Evolutionary conservation across 2,113 vertebrate genomes (phyloP), one percentile per base, ranked within the genome.

Genomic region (Seriola quinqueradiata): DNA sequence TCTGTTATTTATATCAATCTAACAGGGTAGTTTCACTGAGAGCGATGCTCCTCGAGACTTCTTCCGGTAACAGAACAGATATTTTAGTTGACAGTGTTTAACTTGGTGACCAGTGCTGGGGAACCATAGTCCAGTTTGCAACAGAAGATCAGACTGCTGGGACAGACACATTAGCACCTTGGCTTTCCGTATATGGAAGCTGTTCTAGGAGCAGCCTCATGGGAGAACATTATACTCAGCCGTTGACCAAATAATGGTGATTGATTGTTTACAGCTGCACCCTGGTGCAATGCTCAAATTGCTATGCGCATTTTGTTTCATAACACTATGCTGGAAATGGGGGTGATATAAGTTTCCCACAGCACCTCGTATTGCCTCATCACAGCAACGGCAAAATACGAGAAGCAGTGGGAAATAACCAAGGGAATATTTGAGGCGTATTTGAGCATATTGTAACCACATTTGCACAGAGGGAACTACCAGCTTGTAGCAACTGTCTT

Each of bases 191-290:
- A 38, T 19, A 13, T 57, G 17, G 71, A 65, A 77, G 60, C 36
- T 66, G 66, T 70, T 82, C 19, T 16, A 28, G 46, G 28, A 65
- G 34, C 11, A 55, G 63, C 48, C 69, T 36, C 21, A 34, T 28
- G 66, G 23, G 71, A 40, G 78, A 17, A 58, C 64, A 19, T 59
- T 17, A 46, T 64, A 40, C 73, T 75, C 38, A 58, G 46, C 44
- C 28, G 61, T 73, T 81, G 54, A 78, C 69, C 80, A 74, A 67
- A 55, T 77, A 77, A 77, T 57, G 38, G 19, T 65, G 65, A 80
- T 8, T 5, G 66, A 70, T 75, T 54, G 77, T 75, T 75, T 52
- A 70, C 60, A 44, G 60, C 32, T 76, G 52, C 48, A 50, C 58
- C 32, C 52, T 65, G 42, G 21, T 48, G 25, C 40, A 46, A 8